Evolutionary conservation across 2,888 invertebrate species (phyloP), one percentile per base, ranked within the genome.

Genomic region (Idaea biselata): DNA sequence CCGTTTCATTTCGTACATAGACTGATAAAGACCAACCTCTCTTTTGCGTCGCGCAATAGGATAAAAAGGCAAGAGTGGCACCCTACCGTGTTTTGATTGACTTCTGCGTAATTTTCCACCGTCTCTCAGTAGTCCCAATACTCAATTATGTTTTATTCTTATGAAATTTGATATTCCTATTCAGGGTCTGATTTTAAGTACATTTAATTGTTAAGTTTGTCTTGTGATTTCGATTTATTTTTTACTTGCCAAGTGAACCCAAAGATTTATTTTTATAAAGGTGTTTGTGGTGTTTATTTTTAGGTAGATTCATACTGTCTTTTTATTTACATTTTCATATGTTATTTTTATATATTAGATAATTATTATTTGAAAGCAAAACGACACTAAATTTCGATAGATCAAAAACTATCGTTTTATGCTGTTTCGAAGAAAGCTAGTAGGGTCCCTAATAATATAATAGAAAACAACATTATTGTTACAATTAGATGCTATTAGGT

Each of bases 231-330:
- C 5, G 25, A 25, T 78, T 80, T n/a, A n/a, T n/a, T 69, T 74
- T 76, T 77, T 75, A 79, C 88, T 89, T 89, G 89, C 89, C 89
- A 87, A 79, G 80, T 79, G 61, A 75, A 81, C 76, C 89, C 88
- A 89, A 89, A 88, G 87, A 88, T 84, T 85, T 77, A 78, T 78
- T 79, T 80, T 81, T 80, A 76, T 72, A 61, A 67, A 63, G 79
- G 79, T 84, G 80, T 80, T 83, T 79, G 72, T 74, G 77, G 70
- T 68, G 65, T 61, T 63, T 67, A 60, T 63, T 63, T 63, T n/a
- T 68, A n/a, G n/a, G n/a, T 61, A 44, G 14, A 56, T 44, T 55
- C 58, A 60, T 58, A 63, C 63, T n/a, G 55, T 68, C 64, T 64
- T 55, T 55, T 17, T 55, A 55, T 55, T 55, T 17, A 44, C 44